Evolutionary conservation across 2,888 invertebrate species (phyloP), one percentile per base, ranked within the genome.

Genomic region (Parnassius glacialis): DNA sequence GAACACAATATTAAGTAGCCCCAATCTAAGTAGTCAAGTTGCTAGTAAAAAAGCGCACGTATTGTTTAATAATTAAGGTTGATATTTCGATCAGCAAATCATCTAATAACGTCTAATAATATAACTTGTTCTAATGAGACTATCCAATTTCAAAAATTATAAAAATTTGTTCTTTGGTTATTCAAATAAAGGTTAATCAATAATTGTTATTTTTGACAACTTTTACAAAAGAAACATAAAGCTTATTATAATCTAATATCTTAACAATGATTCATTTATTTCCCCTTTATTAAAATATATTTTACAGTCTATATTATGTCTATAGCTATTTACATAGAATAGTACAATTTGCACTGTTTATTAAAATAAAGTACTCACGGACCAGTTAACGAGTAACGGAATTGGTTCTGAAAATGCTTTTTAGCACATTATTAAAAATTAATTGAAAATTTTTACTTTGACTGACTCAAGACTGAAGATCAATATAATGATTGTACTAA

Each of bases 161-260:
- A 71, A 70, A 73, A 78, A 77, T 80, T 79, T 79, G 76, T 78
- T 84, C 84, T 84, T 84, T 84, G 84, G 84, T 80, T 76, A 78
- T 75, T 71, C 70, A 63, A 68, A 71, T 77, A 74, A 75, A 34
- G 84, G 84, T 80, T 76, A 78, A 75, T 71, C 70, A 63, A 68
- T 77, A 74, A 75, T 73, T 74, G 67, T 72, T 65, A 69, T 67
- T 70, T 71, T 68, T 62, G 56, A 66, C 57, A 68, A 68, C 65
- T 68, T 71, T 69, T 66, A 55, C 48, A 59, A 52, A 63, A 43
- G 44, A 55, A 58, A 55, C 62, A 13, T 45, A 16, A 50, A 25
- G 45, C 7, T 20, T 57, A 16, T 52, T 48, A 50, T 48, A 52
- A 52, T 52, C 57, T 16, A 56, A 57, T 53, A 55, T 54, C 11